phyloP scores from a whole-genome alignment of 1,140 invertebrate genomes.

The Formica exsecta region DNA sequence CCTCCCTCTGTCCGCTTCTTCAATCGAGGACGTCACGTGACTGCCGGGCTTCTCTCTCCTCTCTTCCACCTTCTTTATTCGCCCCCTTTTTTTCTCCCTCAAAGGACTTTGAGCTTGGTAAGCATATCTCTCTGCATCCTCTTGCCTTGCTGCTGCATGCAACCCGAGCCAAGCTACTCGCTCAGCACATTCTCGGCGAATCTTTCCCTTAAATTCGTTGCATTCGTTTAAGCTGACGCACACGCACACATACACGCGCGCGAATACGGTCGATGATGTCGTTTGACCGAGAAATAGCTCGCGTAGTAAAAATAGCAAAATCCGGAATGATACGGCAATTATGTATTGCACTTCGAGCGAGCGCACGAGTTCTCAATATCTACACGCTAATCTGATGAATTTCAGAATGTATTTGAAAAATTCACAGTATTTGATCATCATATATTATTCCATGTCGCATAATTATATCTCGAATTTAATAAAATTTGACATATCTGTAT shows the following conservation, averaged over 20 bases:
- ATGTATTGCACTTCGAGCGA: background rate
- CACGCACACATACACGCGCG: conserved; percentile 1
- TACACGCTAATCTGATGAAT: conserved; percentile 14
- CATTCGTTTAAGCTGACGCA: conserved; percentile 17
- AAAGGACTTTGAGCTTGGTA: conserved; percentile 76
- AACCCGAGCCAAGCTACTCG: conserved; percentile 70
- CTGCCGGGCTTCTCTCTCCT: background rate
- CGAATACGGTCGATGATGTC: background rate
- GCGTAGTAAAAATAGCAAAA: conserved; percentile 3
- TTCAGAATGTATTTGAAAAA: background rate
- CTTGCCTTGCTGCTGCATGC: conserved; percentile 51
- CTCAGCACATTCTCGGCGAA: conserved; percentile 70
- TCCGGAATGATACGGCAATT: background rate
- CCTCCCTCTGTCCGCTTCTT: background rate
- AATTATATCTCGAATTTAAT: conserved; percentile 23
- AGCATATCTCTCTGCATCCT: conserved; percentile 76
- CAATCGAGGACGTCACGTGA: conserved; percentile 51
- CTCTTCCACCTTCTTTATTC: conserved; percentile 4
- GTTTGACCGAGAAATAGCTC: conserved; percentile 41
- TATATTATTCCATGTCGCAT: background rate
- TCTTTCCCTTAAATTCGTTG: conserved; percentile 47
- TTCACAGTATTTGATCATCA: background rate
- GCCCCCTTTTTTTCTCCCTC: conserved; percentile 4
- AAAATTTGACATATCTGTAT: background rate
- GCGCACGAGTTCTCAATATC: background rate